Conservation (phyloP, 2,113 vertebrate species). For the Apteryx owenii region DNA sequence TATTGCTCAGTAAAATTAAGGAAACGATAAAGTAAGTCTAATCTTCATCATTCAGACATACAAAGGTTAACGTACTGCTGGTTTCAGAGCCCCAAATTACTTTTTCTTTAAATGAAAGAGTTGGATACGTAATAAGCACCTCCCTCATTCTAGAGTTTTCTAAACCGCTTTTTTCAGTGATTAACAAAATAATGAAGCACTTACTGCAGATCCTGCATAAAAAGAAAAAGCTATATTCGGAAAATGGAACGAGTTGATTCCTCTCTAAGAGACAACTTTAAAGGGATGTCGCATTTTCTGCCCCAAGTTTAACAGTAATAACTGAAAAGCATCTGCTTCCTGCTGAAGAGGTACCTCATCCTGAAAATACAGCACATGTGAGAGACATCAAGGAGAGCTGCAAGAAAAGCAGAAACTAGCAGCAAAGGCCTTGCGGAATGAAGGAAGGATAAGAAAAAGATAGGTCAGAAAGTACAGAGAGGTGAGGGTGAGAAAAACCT, state of each 20-base stretch:
- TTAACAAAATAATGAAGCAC: not conserved
- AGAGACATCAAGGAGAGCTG: not conserved
- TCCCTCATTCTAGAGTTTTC: not conserved
- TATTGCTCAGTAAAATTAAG: not conserved
- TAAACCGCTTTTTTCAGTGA: not conserved
- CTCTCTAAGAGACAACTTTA: not conserved
- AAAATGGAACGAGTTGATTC: not conserved
- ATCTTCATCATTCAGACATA: not conserved
- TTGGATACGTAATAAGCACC: not conserved
- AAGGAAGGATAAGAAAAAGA: not conserved
- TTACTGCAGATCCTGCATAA: not conserved
- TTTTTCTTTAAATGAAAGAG: not conserved
- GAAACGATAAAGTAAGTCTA: not conserved
- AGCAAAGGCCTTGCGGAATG: not conserved
- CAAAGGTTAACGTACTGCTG: not conserved
- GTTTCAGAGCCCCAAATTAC: not conserved
- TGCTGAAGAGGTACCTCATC: not conserved
- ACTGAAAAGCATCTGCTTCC: not conserved
- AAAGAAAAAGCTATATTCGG: not conserved
- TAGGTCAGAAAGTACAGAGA: not conserved
- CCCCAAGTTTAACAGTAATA: not conserved
- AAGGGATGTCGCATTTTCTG: not conserved
- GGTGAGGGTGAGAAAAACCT: not conserved
- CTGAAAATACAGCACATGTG: not conserved
- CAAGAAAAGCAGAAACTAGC: not conserved